Percentiles rank a stretch among this genome's conserved stretches.
Evolutionary conservation across 2,113 vertebrate genomes (phyloP).

Genomic region (Cebus imitator): DNA sequence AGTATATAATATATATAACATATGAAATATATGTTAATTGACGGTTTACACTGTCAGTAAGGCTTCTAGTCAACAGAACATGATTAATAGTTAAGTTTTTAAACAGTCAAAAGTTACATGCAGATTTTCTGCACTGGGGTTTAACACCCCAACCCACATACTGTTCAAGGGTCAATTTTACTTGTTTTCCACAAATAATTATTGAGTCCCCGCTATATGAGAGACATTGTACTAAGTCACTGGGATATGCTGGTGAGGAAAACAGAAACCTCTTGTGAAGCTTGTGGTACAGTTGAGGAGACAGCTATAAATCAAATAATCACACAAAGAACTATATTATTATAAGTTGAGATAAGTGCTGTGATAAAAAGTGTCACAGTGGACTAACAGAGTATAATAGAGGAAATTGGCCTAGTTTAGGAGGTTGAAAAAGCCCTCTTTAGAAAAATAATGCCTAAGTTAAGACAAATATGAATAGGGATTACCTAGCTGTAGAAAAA

Average conservation of each 20-base stretch:
- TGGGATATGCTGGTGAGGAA: too few relatives aligned
- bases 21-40: neutral
- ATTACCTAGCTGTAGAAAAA: neutral
- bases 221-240: too few relatives aligned
- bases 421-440: neutral
- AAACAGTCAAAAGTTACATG: neutral
- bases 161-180: neutral
- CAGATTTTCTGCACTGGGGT: neutral
- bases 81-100: neutral
- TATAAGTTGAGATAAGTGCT: neutral
- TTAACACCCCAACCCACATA: neutral
- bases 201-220: too few relatives aligned
- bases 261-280: too few relatives aligned
- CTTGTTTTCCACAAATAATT: too few relatives aligned
- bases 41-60: neutral
- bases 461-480: neutral
- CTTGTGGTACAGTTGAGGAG: too few relatives aligned
- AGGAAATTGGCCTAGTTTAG: neutral
- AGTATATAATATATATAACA: neutral
- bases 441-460: neutral
- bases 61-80: neutral
- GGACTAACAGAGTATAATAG: neutral
- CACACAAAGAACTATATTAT: neutral
- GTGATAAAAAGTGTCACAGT: neutral
- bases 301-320: too few relatives aligned